These are phyloP conservation scores for Agrilus cyanescens DNA, from an alignment of 2,888 invertebrate genomes.

Conservation along the genomic window DNA sequence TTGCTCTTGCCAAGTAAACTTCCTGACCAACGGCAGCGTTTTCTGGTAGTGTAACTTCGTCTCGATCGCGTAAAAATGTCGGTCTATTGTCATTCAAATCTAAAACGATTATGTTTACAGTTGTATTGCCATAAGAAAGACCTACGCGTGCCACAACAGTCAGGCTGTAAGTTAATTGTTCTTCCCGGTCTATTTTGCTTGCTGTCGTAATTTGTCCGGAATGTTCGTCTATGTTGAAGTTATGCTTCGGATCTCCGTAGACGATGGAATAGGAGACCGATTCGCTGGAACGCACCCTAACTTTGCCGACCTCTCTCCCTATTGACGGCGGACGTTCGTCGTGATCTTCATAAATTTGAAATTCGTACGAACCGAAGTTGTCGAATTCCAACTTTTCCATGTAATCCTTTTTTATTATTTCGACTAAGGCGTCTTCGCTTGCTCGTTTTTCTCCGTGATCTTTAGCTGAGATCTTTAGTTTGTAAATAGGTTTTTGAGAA, in stretches of 20 bases:
- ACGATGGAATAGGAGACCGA: slow-evolving; percentile 62
- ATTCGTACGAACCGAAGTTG: slow-evolving; percentile 65
- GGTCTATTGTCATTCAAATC: slow-evolving; percentile 92
- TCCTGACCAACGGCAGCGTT: slow-evolving; percentile 91
- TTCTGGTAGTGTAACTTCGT: slow-evolving; percentile 70
- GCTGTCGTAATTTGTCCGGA: slow-evolving; percentile 69
- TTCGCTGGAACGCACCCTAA: slow-evolving; percentile 43
- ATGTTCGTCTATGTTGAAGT: slow-evolving; percentile 69
- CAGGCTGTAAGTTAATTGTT: slow-evolving; percentile 61
- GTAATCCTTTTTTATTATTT: slow-evolving; percentile 64
- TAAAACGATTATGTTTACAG: slow-evolving; percentile 66
- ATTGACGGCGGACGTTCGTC: slow-evolving; percentile 45
- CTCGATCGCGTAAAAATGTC: slow-evolving; percentile 63
- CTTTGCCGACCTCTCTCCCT: slow-evolving; percentile 66
- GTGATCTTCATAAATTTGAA: slow-evolving; percentile 72
- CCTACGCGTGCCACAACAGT: slow-evolving; percentile 70
- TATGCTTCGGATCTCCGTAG: slow-evolving; percentile 64
- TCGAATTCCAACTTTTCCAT: slow-evolving; percentile 65
- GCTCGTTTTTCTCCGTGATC: slow-evolving; percentile 70
- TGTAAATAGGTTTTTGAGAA: slow-evolving; percentile 54
- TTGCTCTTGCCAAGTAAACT: slow-evolving; percentile 76
- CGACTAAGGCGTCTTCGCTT: slow-evolving; percentile 63
- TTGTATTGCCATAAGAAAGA: slow-evolving; percentile 63
- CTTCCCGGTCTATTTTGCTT: slow-evolving; percentile 75
- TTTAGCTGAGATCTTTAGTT: slow-evolving; percentile 64